phyloP scores from a whole-genome alignment of 2,888 invertebrate genomes.

The Campaea margaritaria region DNA sequence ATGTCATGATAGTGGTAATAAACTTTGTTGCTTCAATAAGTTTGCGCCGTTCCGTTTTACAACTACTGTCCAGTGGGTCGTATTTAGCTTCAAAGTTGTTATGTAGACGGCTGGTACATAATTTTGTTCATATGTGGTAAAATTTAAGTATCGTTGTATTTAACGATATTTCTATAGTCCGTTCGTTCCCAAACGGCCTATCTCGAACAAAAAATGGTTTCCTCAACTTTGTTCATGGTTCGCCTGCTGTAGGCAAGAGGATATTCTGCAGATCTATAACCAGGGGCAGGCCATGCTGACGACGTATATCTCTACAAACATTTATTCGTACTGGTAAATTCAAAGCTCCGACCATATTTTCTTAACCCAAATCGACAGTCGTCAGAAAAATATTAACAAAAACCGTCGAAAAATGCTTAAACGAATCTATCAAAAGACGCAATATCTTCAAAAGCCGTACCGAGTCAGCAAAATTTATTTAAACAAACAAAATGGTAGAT shows the following conservation, averaged over 20 bases:
- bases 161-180: no score
- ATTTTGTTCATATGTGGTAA: constrained; percentile 1
- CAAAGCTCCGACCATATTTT: no score
- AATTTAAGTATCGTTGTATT: constrained; percentile 3
- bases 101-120: constrained; percentile 15
- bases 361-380: no score
- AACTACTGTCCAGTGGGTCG: constrained; percentile 66
- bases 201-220: no score
- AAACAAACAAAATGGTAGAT: constrained; percentile 23
- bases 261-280: no score
- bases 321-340: no score
- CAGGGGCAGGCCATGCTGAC: no score
- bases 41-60: constrained; percentile 75
- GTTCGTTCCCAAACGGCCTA: no score
- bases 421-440: not conserved
- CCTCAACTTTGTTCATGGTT: no score
- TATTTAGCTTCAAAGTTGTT: constrained; percentile 47
- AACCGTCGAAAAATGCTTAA: not conserved
- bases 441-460: constrained; percentile 6
- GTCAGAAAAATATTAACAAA: no score
- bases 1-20: constrained; percentile 78
- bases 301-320: no score
- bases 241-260: no score
- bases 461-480: constrained; percentile 13
- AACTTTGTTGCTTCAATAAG: constrained; percentile 75